These are phyloP conservation scores for Euthynnus affinis DNA, from an alignment of 2,797 vertebrate genomes.

Conservation along the genomic window DNA sequence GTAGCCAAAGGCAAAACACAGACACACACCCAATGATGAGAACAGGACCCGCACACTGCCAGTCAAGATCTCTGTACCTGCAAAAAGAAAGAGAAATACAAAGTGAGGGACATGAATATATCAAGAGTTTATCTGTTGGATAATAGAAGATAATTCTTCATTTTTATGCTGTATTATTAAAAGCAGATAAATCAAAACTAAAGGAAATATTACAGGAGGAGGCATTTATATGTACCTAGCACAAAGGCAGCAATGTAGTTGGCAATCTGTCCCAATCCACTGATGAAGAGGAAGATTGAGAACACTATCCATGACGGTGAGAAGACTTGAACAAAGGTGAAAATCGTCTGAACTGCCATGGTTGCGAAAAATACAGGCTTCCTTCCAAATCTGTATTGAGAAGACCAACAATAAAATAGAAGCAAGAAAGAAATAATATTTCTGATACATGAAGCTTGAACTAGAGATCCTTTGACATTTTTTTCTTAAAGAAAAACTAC, in stretches of 20 bases:
- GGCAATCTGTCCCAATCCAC: conserved; percentile 89
- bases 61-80: conserved; percentile 90
- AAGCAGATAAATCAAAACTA: neutral
- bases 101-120: neutral
- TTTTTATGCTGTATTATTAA: too few relatives aligned
- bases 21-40: conserved; percentile 85
- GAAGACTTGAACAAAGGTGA: conserved; percentile 87
- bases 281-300: conserved; percentile 84
- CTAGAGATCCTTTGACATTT: neutral
- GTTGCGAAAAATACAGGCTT: conserved; percentile 90
- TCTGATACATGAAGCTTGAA: neutral
- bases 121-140: too few relatives aligned
- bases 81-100: neutral
- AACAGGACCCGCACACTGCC: conserved; percentile 85
- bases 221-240: conserved; percentile 78
- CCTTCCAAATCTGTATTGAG: conserved; percentile 87
- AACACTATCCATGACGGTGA: conserved; percentile 89
- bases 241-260: conserved; percentile 91
- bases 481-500: too few relatives aligned
- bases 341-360: conserved; percentile 88
- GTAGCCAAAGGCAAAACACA: conserved; percentile 88
- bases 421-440: neutral
- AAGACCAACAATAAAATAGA: neutral
- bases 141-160: too few relatives aligned
- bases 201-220: neutral